Base-by-base conservation (phyloP, 2,888 invertebrate species). In the Unio delphinus region DNA sequence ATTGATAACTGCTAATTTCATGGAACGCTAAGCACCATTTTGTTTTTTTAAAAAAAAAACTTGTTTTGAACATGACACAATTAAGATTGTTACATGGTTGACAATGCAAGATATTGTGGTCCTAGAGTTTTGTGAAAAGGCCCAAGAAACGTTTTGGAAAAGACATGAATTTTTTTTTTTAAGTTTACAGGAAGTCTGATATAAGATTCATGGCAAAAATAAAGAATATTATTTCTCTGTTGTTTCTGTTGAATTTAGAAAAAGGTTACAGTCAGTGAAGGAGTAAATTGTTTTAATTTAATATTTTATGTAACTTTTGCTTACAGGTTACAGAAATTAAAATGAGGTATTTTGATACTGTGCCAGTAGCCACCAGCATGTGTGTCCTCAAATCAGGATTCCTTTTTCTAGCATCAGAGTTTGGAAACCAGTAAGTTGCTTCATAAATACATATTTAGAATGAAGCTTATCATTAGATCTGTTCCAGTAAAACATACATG, bases 331-430 rank as follows among this genome's bases (percentile, higher is more conserved):
- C 98, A 0, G 99, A 99, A 91, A 98, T 99, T 76, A 97, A 98
- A 86, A 91, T 99, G 18, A 99, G 99, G 89, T 99, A 99, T 91
- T 99, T 99, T 91, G 99, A 99, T 89, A 99, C 99, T 0, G 98
- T 99, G 4, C 98, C 99, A 11, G 97, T 98, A 4, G 97, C 99
- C 0, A 93, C 96, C 26, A 94, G 98, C 0, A 95, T 99, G 95
- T 98, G 98, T 91, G 99, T 99, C 54, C 91, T 99, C 73, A 99
- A 99, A 90, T 99, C 99, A 69, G 99, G 99, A 3, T 99, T 99
- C 89, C 91, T 99, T 26, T 99, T 99, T 91, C 96, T 99, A 17
- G 99, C 99, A 1, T 95, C 96, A 54, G 99, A 99, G 91, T 99
- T 99, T 93, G 99, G 99, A 84, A 99, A 99, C 92, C 99, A 99